Conservation (phyloP, 2,797 vertebrate genomes). For the Garrulus glandarius region DNA sequence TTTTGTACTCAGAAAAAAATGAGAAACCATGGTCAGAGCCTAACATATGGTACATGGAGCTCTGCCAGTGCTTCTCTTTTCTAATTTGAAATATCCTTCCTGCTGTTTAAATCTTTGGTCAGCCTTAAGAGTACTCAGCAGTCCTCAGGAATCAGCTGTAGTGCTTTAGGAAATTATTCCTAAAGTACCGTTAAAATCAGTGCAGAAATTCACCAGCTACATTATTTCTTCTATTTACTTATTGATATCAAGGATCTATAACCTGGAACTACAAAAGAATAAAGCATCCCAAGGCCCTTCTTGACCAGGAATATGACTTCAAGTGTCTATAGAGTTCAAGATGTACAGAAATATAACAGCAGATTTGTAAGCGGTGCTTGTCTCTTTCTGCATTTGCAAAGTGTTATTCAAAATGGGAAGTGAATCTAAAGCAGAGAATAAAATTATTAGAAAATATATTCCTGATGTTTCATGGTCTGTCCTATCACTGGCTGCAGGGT, state of each 20-base stretch:
- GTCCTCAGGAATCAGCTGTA: background rate
- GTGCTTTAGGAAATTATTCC: background rate
- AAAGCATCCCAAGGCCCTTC: background rate
- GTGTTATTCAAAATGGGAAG: background rate
- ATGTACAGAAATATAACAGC: background rate
- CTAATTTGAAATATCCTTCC: slow-evolving; percentile 1
- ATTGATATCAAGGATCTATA: background rate
- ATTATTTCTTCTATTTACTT: background rate
- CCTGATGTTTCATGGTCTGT: background rate
- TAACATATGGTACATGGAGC: background rate
- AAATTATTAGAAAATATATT: background rate
- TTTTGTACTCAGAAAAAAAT: background rate
- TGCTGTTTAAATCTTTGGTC: background rate
- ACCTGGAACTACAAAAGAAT: background rate
- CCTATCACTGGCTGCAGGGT: background rate
- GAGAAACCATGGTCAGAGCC: background rate
- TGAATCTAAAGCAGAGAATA: background rate
- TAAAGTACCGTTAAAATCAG: background rate
- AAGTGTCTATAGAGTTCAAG: background rate
- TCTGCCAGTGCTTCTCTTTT: background rate
- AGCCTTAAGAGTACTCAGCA: background rate
- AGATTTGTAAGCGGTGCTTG: background rate
- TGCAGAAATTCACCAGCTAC: background rate
- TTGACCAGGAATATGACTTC: background rate
- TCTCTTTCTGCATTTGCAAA: background rate